These are phyloP conservation scores for Labeo calbasu DNA, from an alignment of 2,797 vertebrate genomes.

Conservation along the genomic window DNA sequence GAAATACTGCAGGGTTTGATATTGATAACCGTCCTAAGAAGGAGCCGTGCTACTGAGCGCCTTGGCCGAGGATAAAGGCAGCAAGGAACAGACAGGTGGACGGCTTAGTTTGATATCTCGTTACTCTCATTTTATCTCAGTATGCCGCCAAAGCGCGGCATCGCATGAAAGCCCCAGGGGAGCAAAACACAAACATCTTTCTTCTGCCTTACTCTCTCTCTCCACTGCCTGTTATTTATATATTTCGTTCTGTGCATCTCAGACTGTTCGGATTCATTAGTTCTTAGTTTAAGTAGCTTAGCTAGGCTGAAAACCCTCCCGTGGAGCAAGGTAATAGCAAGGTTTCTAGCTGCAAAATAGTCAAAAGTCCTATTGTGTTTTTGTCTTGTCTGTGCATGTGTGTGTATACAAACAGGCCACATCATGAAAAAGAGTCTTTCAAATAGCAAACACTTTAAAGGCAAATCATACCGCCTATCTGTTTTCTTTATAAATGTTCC, in stretches of 20 bases:
- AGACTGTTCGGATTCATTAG: constrained; percentile 73
- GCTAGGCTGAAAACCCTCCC: constrained; percentile 53
- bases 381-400: not conserved
- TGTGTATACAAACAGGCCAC: not conserved
- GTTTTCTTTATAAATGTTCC: not conserved
- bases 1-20: constrained; percentile 61
- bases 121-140: constrained; percentile 79
- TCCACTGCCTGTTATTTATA: constrained; percentile 50
- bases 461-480: not conserved
- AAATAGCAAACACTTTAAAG: not conserved
- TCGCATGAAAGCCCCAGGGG: constrained; percentile 69
- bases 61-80: constrained; percentile 72
- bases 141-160: constrained; percentile 65
- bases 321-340: constrained; percentile 12
- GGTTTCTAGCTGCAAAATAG: constrained; percentile 7
- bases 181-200: constrained; percentile 69
- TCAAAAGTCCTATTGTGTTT: constrained; percentile 5
- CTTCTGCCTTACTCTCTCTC: constrained; percentile 46
- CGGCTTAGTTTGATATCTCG: constrained; percentile 74
- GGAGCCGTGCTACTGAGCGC: constrained; percentile 62
- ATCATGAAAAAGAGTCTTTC: not conserved
- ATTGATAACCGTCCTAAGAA: constrained; percentile 67
- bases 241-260: constrained; percentile 48
- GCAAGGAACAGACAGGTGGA: constrained; percentile 74
- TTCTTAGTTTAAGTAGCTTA: constrained; percentile 67